Percentiles rank a stretch among this genome's conserved stretches.
Evolutionary conservation across 2,888 invertebrate species (phyloP).

Genomic region (Cryptocephalus moraei): DNA sequence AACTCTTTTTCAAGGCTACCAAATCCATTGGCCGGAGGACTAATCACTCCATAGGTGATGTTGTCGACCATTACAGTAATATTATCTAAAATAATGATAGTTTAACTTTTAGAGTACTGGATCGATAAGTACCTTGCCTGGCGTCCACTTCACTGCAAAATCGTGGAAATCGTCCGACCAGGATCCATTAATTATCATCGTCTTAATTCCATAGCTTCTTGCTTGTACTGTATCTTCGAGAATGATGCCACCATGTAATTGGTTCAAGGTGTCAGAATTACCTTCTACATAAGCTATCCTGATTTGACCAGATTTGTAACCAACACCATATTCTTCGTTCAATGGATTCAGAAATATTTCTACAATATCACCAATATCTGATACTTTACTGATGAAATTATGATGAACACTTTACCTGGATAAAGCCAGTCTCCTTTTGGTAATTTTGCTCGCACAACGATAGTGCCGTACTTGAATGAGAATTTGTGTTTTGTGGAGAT

Average conservation of each 20-base stretch:
- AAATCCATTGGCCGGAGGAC: slow-evolving; percentile 34
- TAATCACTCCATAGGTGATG: slow-evolving; percentile 39
- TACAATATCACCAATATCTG: slow-evolving; percentile 25
- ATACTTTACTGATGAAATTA: too few relatives aligned
- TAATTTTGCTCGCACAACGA: slow-evolving; percentile 60
- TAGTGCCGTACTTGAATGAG: slow-evolving; percentile 57
- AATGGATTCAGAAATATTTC: slow-evolving; percentile 57
- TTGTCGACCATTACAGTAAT: slow-evolving; percentile 30
- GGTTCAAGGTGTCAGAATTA: slow-evolving; percentile 38
- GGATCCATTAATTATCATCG: slow-evolving; percentile 8
- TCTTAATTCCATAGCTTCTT: slow-evolving; percentile 26
- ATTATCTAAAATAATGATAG: too few relatives aligned
- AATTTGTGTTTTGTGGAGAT: slow-evolving; percentile 52
- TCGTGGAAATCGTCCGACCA: slow-evolving; percentile 47
- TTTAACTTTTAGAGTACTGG: too few relatives aligned
- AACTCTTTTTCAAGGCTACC: slow-evolving; percentile 21
- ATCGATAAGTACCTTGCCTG: too few relatives aligned
- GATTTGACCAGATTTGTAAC: slow-evolving; percentile 57
- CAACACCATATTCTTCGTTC: slow-evolving; percentile 49
- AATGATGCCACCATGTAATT: slow-evolving; percentile 28
- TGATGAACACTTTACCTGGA: slow-evolving; percentile 49
- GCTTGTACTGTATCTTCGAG: slow-evolving; percentile 25
- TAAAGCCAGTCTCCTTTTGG: slow-evolving; percentile 71
- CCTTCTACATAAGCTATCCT: slow-evolving; percentile 63
- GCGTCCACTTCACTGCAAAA: slow-evolving; percentile 49